phyloP scores from a whole-genome alignment of 2,113 vertebrate species.

The Paramormyrops kingsleyae region DNA sequence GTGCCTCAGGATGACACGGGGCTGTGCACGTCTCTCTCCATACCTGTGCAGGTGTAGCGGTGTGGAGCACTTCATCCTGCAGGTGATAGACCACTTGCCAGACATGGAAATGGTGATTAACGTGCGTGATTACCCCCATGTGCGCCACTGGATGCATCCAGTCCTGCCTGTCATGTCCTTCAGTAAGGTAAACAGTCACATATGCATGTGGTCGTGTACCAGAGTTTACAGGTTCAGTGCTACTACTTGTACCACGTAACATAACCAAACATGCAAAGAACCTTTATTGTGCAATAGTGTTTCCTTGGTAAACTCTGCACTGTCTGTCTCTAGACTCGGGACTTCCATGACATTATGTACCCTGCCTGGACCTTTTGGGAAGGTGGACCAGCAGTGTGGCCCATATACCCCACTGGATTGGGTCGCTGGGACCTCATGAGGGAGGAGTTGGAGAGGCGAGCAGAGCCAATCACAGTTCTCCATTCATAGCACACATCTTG shows the following conservation, averaged over 20 bases:
- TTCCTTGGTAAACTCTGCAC: background rate
- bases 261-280: background rate
- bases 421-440: conserved; percentile 97
- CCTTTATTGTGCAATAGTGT: background rate
- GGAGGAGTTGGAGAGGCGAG: conserved; percentile 77
- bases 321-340: conserved; percentile 66
- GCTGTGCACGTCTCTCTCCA: background rate
- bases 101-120: conserved; percentile 93
- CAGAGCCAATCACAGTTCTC: background rate
- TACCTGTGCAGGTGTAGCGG: conserved; percentile 76
- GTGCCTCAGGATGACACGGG: background rate
- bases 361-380: conserved; percentile 99
- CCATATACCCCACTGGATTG: conserved; percentile 91
- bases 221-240: background rate
- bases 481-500: conserved; percentile 11
- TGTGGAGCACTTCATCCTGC: conserved; percentile 88
- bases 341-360: conserved; percentile 95
- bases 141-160: conserved; percentile 80
- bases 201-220: background rate
- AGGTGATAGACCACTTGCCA: conserved; percentile 74
- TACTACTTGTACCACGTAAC: background rate
- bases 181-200: conserved; percentile 76
- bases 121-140: conserved; percentile 91
- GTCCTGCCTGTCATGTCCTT: conserved; percentile 85
- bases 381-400: conserved; percentile 96